Percentiles rank a stretch among this genome's conserved stretches.
Evolutionary conservation across 2,888 invertebrate genomes (phyloP).

Genomic region (Phorcus lineatus): DNA sequence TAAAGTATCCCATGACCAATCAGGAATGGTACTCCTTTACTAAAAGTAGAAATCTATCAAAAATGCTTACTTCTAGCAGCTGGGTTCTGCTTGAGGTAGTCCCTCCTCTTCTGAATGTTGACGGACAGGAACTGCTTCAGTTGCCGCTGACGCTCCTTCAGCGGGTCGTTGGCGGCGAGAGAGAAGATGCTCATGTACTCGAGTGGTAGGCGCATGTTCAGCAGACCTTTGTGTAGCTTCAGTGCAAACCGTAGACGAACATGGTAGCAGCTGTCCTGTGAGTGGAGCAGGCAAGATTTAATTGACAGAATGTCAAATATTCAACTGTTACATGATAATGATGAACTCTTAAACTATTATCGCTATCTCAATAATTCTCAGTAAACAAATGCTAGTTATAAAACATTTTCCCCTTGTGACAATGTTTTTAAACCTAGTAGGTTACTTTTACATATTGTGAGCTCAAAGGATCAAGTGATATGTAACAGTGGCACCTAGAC

Average conservation of each 20-base stretch:
- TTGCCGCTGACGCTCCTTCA: constrained; percentile 82
- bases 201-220: constrained; percentile 83
- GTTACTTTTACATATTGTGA: too few species aligned
- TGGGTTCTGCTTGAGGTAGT: constrained; percentile 85
- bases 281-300: background rate
- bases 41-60: too few species aligned
- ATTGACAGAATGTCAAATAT: background rate
- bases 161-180: constrained; percentile 90
- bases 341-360: too few species aligned
- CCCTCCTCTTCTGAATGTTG: constrained; percentile 90
- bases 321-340: too few species aligned
- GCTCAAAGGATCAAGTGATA: too few species aligned
- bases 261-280: constrained; percentile 75
- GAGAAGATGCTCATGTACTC: constrained; percentile 98
- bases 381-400: too few species aligned
- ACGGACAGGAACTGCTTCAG: constrained; percentile 87
- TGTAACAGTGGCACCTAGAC: too few species aligned
- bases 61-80: constrained; percentile 70
- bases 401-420: too few species aligned
- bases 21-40: too few species aligned
- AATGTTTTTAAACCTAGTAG: too few species aligned
- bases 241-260: constrained; percentile 91
- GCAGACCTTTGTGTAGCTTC: constrained; percentile 93
- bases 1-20: too few species aligned
- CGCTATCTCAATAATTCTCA: too few species aligned